Conservation (phyloP, 1,140 invertebrate genomes). For the Scylla paramamosain region DNA sequence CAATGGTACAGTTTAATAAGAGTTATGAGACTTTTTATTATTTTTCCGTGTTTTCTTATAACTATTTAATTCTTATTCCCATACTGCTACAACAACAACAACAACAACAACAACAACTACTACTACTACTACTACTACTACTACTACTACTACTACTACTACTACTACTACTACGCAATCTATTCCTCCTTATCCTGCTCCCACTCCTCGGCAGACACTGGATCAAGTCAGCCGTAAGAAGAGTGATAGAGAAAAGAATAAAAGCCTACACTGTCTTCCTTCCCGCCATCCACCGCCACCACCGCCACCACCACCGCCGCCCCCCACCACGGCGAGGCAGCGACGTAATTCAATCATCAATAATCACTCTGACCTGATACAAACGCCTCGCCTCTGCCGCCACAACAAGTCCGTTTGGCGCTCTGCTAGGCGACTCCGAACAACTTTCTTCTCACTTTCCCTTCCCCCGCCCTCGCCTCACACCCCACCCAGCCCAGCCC, state of each 20-base stretch:
- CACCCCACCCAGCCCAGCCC: not conserved
- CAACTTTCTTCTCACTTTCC: slow-evolving; percentile 13
- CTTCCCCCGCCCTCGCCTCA: not conserved
- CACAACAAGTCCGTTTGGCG: not conserved
- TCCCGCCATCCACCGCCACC: not conserved
- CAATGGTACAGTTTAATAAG: too few species aligned
- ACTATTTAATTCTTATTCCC: not conserved
- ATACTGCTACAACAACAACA: not conserved
- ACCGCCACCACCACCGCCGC: not conserved
- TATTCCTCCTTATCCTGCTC: not conserved
- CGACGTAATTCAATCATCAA: slow-evolving; percentile 23
- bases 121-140: not conserved
- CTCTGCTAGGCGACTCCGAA: not conserved
- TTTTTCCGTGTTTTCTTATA: not conserved
- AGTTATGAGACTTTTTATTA: too few species aligned
- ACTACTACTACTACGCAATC: not conserved
- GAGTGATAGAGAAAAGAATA: not conserved
- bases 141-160: not conserved
- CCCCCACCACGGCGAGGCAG: not conserved
- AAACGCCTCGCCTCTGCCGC: not conserved
- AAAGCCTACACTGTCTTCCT: not conserved
- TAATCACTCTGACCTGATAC: slow-evolving; percentile 1
- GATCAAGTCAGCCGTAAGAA: not conserved
- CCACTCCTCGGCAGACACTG: not conserved
- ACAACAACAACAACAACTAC: not conserved